Conservation (phyloP, 2,888 invertebrate species). For the Dendrolimus houi region DNA sequence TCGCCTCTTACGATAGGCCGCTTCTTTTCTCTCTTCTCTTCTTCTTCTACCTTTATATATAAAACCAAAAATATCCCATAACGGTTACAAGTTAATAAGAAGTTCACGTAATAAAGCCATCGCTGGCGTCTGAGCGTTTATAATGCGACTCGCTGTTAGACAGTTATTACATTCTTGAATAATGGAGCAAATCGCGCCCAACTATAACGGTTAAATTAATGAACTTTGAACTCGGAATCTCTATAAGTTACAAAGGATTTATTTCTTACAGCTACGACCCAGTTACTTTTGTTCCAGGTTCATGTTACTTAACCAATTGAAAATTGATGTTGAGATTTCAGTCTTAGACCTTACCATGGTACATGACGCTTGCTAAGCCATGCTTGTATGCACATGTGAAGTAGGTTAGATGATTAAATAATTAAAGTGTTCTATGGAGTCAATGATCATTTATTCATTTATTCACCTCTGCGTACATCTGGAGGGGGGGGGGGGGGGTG, state of each 20-base stretch:
- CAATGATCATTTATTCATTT: no score
- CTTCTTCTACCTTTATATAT: no score
- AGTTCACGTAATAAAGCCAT: not conserved
- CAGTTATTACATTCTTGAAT: constrained; percentile 45
- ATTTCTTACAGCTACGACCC: not conserved
- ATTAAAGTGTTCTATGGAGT: no score
- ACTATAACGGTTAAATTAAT: constrained; percentile 19
- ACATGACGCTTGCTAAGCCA: not conserved
- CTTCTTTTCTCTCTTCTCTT: no score
- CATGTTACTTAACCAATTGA: not conserved
- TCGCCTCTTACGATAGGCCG: no score
- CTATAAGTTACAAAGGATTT: not conserved
- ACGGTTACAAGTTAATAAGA: not conserved
- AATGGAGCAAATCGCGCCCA: constrained; percentile 29
- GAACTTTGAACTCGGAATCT: constrained; percentile 4
- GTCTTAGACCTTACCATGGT: not conserved
- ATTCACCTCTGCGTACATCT: no score
- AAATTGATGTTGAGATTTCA: not conserved
- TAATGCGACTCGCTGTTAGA: constrained; percentile 12
- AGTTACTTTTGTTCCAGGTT: not conserved
- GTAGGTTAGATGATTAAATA: no score
- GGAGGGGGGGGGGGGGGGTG: no score
- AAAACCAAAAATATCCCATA: not conserved
- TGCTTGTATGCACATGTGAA: no score
- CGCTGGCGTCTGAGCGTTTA: not conserved